Conservation (phyloP, 2,797 vertebrate species). For the Hipposideros larvatus region DNA sequence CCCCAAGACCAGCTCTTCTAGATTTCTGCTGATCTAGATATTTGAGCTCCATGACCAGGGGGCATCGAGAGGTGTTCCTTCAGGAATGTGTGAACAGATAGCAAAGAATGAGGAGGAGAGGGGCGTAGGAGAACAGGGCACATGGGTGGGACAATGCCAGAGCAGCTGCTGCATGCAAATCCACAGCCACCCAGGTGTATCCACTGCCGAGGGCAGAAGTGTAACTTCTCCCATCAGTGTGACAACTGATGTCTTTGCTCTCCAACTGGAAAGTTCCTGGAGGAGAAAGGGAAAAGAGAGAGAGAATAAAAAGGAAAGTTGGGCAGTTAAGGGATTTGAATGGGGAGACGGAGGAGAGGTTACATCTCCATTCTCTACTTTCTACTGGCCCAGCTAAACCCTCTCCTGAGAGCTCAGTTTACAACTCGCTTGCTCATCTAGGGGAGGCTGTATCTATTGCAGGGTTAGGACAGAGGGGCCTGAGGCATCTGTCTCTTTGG, state of each 20-base stretch:
- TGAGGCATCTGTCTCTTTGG: background rate
- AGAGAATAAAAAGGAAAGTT: accelerated
- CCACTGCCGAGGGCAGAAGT: background rate
- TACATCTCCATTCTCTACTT: background rate
- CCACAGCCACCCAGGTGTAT: accelerated
- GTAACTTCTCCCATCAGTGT: background rate
- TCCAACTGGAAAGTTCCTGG: background rate
- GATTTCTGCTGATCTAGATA: background rate
- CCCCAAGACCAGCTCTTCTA: background rate
- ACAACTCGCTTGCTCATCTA: background rate
- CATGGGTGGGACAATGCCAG: accelerated
- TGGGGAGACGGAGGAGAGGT: background rate
- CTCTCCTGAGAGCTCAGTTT: background rate
- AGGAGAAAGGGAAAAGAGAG: background rate
- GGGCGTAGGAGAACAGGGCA: too few species aligned
- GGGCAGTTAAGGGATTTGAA: too few species aligned
- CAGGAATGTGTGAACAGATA: background rate
- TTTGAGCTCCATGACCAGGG: background rate
- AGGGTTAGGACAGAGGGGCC: too few species aligned
- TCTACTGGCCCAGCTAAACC: background rate
- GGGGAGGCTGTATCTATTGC: background rate
- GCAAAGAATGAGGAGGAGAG: background rate
- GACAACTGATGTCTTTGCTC: background rate
- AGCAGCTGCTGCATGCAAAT: background rate
- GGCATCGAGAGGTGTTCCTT: background rate